phyloP scores from a whole-genome alignment of 2,888 invertebrate genomes.

The Apamea crenata region DNA sequence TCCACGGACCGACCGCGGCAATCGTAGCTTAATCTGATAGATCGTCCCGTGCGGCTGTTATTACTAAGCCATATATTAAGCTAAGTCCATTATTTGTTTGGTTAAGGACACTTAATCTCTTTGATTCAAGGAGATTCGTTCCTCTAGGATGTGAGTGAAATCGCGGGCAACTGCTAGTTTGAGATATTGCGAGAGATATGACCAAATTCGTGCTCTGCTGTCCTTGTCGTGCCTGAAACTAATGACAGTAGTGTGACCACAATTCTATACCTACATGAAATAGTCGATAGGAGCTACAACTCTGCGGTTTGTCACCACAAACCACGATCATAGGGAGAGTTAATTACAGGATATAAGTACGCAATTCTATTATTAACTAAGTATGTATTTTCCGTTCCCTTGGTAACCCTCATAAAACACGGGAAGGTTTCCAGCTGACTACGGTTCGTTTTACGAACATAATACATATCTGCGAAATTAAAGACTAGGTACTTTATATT shows the following conservation, averaged over 20 bases:
- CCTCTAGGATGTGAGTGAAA: neutral
- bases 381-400: conserved; percentile 10
- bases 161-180: neutral
- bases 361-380: conserved; percentile 24
- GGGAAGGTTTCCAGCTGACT: conserved; percentile 1
- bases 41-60: too few relatives aligned
- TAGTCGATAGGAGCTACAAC: conserved; percentile 3
- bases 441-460: neutral
- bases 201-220: neutral
- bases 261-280: conserved; percentile 1
- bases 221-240: conserved; percentile 1
- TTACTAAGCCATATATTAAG: too few relatives aligned
- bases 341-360: conserved; percentile 52
- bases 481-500: neutral
- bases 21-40: too few relatives aligned
- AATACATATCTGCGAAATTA: neutral
- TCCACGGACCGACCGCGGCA: too few relatives aligned
- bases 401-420: conserved; percentile 22
- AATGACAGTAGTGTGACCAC: conserved; percentile 10
- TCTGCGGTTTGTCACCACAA: conserved; percentile 48
- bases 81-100: neutral
- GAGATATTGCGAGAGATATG: neutral
- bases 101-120: neutral
- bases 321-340: conserved; percentile 39
- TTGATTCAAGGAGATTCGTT: neutral